Evolutionary conservation across 2,113 vertebrate species (phyloP), one percentile per base, ranked within the genome.

Genomic region (Hippocampus abdominalis): DNA sequence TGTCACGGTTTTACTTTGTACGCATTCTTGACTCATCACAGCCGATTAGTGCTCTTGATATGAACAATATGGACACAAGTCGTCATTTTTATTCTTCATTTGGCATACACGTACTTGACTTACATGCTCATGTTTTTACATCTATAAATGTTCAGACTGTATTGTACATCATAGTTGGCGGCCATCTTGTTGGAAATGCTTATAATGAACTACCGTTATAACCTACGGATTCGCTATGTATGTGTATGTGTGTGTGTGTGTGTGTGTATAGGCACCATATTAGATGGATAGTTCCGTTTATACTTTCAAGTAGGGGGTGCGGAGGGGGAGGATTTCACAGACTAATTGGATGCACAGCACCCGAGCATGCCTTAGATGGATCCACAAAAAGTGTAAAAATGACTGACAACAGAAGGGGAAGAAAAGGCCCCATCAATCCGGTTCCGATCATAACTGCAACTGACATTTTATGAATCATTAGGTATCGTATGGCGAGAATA

Each of bases 381-480:
- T 29, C 62, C n/a, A 51, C 57, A 56, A 75, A 32, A 65, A 36
- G 15, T 25, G 23, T 59, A 54, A 49, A 66, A 65, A 75, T 81
- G 66, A 63, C 39, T 69, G 67, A 75, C 68, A 79, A 77, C 65
- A 49, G 11, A 67, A 10, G 65, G 65, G 70, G 12, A 69, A 10
- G 66, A 73, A 74, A 66, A 56, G 40, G 51, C 48, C 70, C 77
- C 71, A 76, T 73, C 63, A 32, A 15, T 72, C 73, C 65, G 63
- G 51, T 76, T 78, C 70, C 72, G 40, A 83, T 76, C 48, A 65
- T 69, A 81, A 78, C 79, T 66, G 70, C 77, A 69, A 72, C 61
- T 71, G 73, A 74, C 75, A 59, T 77, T 60, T 70, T 68, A 66
- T 79, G 68, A 80, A 66, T 87, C 74, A 78, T 83, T 80, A 77